Evolutionary conservation across 1,140 invertebrate genomes (phyloP).

Genomic region (Wiebesia pumilae): DNA sequence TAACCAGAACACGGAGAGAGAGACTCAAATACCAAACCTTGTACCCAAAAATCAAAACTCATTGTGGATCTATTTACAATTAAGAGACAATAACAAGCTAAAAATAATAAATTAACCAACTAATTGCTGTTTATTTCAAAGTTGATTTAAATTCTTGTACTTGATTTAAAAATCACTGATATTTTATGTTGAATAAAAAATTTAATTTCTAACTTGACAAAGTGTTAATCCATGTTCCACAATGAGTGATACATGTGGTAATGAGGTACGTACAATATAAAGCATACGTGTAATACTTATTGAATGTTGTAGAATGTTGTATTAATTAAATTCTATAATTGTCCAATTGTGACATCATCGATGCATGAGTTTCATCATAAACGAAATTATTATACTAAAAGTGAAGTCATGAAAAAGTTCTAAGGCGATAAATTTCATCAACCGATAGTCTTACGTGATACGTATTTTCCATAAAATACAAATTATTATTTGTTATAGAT

Average conservation of each 20-base stretch:
- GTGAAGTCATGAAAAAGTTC: constrained; percentile 5
- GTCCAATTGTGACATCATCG: constrained; percentile 4
- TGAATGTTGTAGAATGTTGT: constrained; percentile 33
- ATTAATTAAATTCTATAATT: constrained; percentile 29
- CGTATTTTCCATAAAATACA: constrained; percentile 22
- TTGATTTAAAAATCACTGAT: not conserved
- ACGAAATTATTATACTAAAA: constrained; percentile 6
- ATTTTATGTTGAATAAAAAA: not conserved
- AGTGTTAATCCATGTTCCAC: constrained; percentile 28
- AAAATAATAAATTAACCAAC: not conserved
- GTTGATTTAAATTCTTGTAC: not conserved
- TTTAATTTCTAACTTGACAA: not conserved
- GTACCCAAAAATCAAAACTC: constrained; percentile 37
- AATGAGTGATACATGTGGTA: constrained; percentile 38
- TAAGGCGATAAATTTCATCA: constrained; percentile 34
- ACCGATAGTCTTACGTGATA: constrained; percentile 29
- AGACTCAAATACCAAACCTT: constrained; percentile 50
- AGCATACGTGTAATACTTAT: constrained; percentile 33
- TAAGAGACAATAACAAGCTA: constrained; percentile 38
- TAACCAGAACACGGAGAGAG: constrained; percentile 47
- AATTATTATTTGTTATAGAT: constrained; percentile 38
- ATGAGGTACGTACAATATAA: constrained; percentile 35
- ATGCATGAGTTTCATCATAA: constrained; percentile 24
- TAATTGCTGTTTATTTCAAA: not conserved
- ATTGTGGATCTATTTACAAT: constrained; percentile 40